Base-by-base conservation (phyloP, 1,140 invertebrate genomes). In the Melanaphis sacchari region DNA sequence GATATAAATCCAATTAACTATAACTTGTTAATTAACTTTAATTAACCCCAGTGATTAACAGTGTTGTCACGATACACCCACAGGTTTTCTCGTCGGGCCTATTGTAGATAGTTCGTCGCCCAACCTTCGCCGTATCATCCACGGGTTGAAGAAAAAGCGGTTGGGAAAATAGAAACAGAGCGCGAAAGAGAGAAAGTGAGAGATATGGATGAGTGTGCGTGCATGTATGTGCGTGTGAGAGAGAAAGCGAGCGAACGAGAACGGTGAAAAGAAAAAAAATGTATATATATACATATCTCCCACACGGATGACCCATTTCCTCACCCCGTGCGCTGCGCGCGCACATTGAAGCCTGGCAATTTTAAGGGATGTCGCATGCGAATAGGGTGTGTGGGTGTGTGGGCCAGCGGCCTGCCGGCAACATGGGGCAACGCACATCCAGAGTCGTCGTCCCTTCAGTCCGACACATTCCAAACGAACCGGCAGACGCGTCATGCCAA, bases 281-380 rank as follows among this genome's bases (percentile, higher is more conserved):
- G 36, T 52, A 38, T 89, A 54, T 89, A 54, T 54, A 89, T 89
- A 89, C 49, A 89, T 89, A 85, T 85, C 84, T 93, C 66, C 81
- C 91, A 93, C 91, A 93, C 91, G 81, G 91, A 93, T 93, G 91
- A 93, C 91, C 91, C 91, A 93, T 93, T 93, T 93, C 81, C 91
- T 92, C 91, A 84, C 81, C 81, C 81, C 91, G 91, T 40, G 81
- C 90, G 90, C 7, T 85, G 91, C 91, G 91, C 91, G 91, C 91
- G 91, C 91, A 93, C 46, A 40, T 18, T 82, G 40, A 38, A 93
- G 91, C 91, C 91, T 81, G 91, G 91, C 91, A 93, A 93, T 93
- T 93, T 93, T 93, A 93, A 93, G 91, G 91, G 91, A 93, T 85
- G 91, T 93, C 91, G 91, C 91, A 54, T 93, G 38, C 91, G 43